Conservation (phyloP, 2,113 vertebrate species). For the Corvus moneduloides region DNA sequence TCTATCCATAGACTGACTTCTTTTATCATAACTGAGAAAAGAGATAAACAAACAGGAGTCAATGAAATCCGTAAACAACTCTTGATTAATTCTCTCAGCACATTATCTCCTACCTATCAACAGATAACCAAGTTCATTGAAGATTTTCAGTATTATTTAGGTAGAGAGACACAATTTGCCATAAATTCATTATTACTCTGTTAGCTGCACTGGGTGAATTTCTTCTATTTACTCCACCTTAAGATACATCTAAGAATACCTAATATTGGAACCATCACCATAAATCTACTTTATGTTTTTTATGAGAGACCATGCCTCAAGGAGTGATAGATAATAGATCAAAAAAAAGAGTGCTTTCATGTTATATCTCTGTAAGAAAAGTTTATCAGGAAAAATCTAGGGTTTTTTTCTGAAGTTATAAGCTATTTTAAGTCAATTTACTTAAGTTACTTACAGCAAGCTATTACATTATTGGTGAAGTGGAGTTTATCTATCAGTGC, state of each 20-base stretch:
- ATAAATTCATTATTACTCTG: background rate
- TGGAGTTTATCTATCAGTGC: background rate
- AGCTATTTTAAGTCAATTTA: background rate
- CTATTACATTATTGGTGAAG: background rate
- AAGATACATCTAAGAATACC: background rate
- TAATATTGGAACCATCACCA: background rate
- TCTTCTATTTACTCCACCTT: background rate
- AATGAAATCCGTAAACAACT: background rate
- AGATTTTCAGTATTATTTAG: background rate
- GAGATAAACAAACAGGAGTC: background rate
- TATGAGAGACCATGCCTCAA: background rate
- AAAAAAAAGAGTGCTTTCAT: background rate
- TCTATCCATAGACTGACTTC: conserved; percentile 57
- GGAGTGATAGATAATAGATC: background rate
- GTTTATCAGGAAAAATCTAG: background rate
- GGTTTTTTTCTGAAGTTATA: background rate
- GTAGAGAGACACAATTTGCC: background rate
- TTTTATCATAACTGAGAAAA: conserved; percentile 72
- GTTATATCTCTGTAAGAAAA: background rate
- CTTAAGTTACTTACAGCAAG: background rate
- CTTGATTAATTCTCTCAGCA: background rate
- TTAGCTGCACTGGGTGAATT: background rate
- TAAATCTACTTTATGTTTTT: background rate
- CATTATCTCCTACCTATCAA: background rate
- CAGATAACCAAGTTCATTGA: background rate